Base-by-base conservation (phyloP, 2,113 vertebrate species). In the Corvus cornix region DNA sequence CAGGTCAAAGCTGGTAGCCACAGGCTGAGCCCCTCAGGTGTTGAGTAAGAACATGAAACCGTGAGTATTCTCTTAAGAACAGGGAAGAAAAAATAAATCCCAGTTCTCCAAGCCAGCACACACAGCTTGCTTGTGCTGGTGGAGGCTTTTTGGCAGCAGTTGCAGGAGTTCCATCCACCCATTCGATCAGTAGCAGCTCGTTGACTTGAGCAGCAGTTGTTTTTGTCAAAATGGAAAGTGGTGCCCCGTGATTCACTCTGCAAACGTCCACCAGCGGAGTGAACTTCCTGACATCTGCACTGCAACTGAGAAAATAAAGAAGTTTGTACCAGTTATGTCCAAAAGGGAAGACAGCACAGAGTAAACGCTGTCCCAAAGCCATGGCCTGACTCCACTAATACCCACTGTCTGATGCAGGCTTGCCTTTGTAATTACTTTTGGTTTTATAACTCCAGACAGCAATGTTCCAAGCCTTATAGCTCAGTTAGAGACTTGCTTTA, bases 401-500 rank as follows among this genome's bases (percentile, higher is more conserved):
- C 56, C 51, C 77, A 16, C 81, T 94, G 80, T 78, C 53, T 91
- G 89, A 26, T 43, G 75, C 52, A 93, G 80, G 41, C 78, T 93
- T 91, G 68, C 74, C 95, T 94, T 95, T 96, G 84, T 96, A 97
- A 97, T 97, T 95, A 93, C 91, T 87, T 68, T 20, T 90, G 76
- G 88, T 73, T 95, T n/a, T 96, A 22, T 63, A 90, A 84, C 95
- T 96, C 95, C 83, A 87, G 94, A 91, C 86, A 67, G 52, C 56
- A 66, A 41, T 35, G 90, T 88, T 81, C 63, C 84, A 59, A 93
- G 87, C 46, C 84, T 95, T 91, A 28, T 31, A 93, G 64, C 59
- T 82, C 96, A 97, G 97, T 97, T 97, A 94, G 75, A 97, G 96
- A 75, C 92, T 95, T 75, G 74, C 96, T 93, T 80, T 76, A 89